Evolutionary conservation across 2,113 vertebrate species (phyloP), one percentile per base, ranked within the genome.

Genomic region (Leptobrachium leishanense): DNA sequence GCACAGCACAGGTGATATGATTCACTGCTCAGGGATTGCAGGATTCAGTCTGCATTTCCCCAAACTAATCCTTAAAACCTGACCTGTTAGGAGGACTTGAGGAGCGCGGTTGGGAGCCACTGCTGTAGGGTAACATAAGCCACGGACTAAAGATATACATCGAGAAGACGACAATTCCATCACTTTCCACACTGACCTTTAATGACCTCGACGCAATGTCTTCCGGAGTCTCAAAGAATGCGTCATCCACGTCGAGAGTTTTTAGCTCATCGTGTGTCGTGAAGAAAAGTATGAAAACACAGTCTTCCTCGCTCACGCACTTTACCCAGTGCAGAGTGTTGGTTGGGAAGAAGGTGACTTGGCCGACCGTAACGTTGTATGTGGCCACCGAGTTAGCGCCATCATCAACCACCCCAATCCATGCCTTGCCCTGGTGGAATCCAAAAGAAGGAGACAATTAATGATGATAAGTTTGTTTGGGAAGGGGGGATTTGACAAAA

Each of bases 311-410:
- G 0, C 89, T 90, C 5, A 90, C 75, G 0, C 89, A 91, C 82
- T 91, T 92, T 53, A 90, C 1, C 91, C 91, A 92, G 41, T 90
- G 89, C 5, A 90, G 75, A 0, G 85, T 91, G 75, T 90, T 89
- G 55, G 83, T 73, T 3, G 86, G 92, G 74, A 92, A 91, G 84
- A 91, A 90, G 79, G 91, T 85, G 11, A 88, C 86, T 54, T 91
- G 92, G 2, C 89, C 90, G 0, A 85, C 86, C 0, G 85, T 88
- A 5, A 92, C 85, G 0, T 82, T 91, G 85, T 89, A 89, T 0
- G 87, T 91, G 65, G 82, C 84, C 0, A 86, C 73, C 0, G 78
- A 44, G 1, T 53, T 68, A 40, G 82, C 82, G 20, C 82, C 89
- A 4, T 85, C 81, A 0, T 85, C 86, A 0, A 90, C 79, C 0